These are phyloP conservation scores for Trematomus bernacchii DNA, from an alignment of 2,797 vertebrate genomes.

Conservation along the genomic window DNA sequence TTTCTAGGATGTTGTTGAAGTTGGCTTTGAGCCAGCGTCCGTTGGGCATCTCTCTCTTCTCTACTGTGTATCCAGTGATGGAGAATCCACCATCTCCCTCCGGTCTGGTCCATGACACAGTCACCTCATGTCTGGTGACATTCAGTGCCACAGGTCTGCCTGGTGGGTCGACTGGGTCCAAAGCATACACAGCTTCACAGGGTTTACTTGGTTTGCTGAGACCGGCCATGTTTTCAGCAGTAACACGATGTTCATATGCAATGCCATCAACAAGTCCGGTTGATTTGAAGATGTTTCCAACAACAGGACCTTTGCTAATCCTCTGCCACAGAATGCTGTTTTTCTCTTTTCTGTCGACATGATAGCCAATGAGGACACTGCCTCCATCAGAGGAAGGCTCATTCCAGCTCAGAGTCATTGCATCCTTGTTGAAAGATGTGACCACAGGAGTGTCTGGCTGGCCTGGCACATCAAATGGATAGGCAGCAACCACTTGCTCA, in stretches of 20 bases:
- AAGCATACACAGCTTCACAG: constrained; percentile 92
- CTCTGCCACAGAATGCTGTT: constrained; percentile 98
- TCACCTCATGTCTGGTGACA: constrained; percentile 96
- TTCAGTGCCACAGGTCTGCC: constrained; percentile 94
- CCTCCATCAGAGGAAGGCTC: constrained; percentile 96
- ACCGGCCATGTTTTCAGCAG: constrained; percentile 97
- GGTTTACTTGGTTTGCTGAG: constrained; percentile 97
- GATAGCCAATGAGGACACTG: constrained; percentile 95
- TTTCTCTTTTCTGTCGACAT: constrained; percentile 97
- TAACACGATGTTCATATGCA: constrained; percentile 96
- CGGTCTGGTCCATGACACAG: constrained; percentile 95
- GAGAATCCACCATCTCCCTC: constrained; percentile 98
- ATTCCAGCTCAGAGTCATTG: constrained; percentile 96
- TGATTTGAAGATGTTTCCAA: constrained; percentile 98
- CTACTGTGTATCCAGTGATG: constrained; percentile 96
- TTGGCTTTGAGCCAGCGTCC: constrained; percentile 99
- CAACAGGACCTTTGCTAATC: constrained; percentile 92
- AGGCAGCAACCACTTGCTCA: constrained; percentile 90
- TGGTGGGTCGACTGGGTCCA: constrained; percentile 96
- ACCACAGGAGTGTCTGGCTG: constrained; percentile 94
- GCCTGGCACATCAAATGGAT: constrained; percentile 97
- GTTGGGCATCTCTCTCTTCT: constrained; percentile 95
- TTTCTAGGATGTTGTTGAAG: constrained; percentile 97
- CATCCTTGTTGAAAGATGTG: constrained; percentile 93
- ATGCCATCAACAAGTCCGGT: constrained; percentile 95